Evolutionary conservation across 2,888 invertebrate genomes (phyloP), one percentile per base, ranked within the genome.

Genomic region (Mermis nigrescens): DNA sequence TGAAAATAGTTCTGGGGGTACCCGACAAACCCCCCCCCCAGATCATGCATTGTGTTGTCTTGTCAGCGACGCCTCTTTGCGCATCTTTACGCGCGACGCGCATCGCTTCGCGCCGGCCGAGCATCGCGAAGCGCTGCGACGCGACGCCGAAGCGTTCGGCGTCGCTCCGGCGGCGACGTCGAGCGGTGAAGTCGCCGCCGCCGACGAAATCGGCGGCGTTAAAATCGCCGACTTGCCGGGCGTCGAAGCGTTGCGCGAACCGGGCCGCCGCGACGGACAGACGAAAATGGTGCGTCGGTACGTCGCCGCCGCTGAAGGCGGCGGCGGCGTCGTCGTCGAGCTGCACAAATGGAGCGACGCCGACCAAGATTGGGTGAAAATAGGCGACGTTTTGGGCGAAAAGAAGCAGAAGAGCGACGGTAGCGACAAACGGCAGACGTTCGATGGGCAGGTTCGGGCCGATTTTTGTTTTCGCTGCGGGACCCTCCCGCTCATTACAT

Each of bases 181-280:
- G n/a, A n/a, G n/a, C n/a, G n/a, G n/a, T n/a, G n/a, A n/a, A n/a
- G 46, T 45, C 78, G 79, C 82, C 3, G 79, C 79, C 1, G 78
- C 82, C 63, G 80, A 81, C 69, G 83, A 85, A 73, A 79, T 90
- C 38, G 90, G 88, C 1, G 88, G 86, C 57, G 80, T 86, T 62
- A 88, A 90, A 75, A 78, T 86, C 54, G 83, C 84, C 31, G 85
- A 89, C 82, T 76, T 92, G 62, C 86, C 90, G 0, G 89, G 88
- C 0, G 80, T 80, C 0, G 86, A 85, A 72, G 82, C 81, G 0
- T 74, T 92, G 0, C 73, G 81, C 3, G 80, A 82, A 67, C 85
- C 86, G 0, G 76, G 76, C 27, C 72, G 68, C 46, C 68, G 67
- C 53, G 85, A 88, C 60, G 91, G 91, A 0, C 86, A 89, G 72